These are phyloP conservation scores for Bombus picipes DNA, from an alignment of 1,140 invertebrate genomes.

Conservation along the genomic window DNA sequence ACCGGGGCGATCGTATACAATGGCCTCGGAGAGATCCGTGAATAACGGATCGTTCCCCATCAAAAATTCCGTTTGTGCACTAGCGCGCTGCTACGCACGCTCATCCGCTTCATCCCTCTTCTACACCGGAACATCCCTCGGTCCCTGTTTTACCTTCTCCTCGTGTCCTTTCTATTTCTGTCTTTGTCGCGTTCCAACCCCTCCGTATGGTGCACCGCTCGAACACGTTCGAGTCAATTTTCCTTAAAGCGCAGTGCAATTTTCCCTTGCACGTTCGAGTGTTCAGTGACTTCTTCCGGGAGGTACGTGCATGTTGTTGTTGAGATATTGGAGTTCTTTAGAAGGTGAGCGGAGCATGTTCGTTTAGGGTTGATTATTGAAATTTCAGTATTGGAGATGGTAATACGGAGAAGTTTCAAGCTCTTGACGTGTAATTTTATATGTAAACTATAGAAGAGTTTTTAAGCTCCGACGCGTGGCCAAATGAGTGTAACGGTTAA, in stretches of 20 bases:
- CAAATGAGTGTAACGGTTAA: too few relatives aligned
- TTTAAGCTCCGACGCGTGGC: too few relatives aligned
- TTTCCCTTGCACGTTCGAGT: neutral
- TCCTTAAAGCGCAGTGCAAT: neutral
- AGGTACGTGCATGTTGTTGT: neutral
- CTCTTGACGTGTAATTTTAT: too few relatives aligned
- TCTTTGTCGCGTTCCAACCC: neutral
- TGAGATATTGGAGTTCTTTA: too few relatives aligned
- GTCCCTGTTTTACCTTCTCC: neutral
- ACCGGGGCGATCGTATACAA: conserved; percentile 70
- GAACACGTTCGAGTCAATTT: neutral
- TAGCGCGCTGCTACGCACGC: conserved; percentile 18
- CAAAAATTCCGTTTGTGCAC: conserved; percentile 78
- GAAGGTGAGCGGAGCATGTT: too few relatives aligned
- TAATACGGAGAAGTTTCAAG: too few relatives aligned
- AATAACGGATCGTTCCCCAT: conserved; percentile 74
- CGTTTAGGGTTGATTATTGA: neutral
- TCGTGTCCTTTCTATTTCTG: neutral
- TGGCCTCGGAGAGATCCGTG: conserved; percentile 67
- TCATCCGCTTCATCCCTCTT: neutral
- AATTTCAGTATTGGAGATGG: neutral
- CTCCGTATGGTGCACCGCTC: neutral
- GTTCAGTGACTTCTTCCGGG: neutral
- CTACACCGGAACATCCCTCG: neutral
- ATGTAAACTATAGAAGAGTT: too few relatives aligned